Base-by-base conservation (phyloP, 2,888 invertebrate species). In the Mesorhabditis spiculigera region DNA sequence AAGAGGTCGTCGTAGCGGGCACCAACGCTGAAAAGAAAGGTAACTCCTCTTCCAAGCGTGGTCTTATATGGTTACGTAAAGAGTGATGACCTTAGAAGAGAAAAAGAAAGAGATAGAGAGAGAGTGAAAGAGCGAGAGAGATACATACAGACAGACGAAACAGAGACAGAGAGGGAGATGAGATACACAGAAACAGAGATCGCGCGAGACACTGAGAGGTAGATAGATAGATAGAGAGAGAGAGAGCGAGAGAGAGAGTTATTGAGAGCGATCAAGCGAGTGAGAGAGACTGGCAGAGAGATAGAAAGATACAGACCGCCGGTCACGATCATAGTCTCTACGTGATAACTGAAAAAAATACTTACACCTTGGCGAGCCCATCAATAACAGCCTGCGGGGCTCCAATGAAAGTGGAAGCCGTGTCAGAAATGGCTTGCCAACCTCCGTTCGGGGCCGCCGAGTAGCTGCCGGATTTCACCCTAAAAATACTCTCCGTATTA, bases 321-420 rank as follows among this genome's bases (percentile, higher is more conserved):
- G 6, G 63, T 63, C 63, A 63, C 63, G 63, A 1, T 3, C 42
- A 16, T 45, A 42, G 41, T 4, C 3, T 28, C 28, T 28, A 28
- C 28, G 28, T 28, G 28, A 28, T 28, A 28, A 28, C 28, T 3
- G 1, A 28, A 28, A 66, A 44, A 5, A 16, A 41, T 41, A 71
- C 73, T 72, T 42, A 78, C 76, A 45, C 68, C 43, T 70, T 69
- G 4, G 77, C 79, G 42, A 79, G 66, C 63, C 70, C 66, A n/a
- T 76, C 70, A 16, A 82, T 75, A 45, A 82, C 75, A 63, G 72
- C 70, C 66, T 74, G 71, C 43, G 79, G 81, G 5, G 78, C 82
- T 44, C 78, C 76, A 67, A 82, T 82, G 65, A 82, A 75, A 13
- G 80, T 77, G 45, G 81, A 79, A 44, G 81, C 82, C 1, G 82